Conservation (phyloP, 1,140 invertebrate genomes). For the Heliconius himera region DNA sequence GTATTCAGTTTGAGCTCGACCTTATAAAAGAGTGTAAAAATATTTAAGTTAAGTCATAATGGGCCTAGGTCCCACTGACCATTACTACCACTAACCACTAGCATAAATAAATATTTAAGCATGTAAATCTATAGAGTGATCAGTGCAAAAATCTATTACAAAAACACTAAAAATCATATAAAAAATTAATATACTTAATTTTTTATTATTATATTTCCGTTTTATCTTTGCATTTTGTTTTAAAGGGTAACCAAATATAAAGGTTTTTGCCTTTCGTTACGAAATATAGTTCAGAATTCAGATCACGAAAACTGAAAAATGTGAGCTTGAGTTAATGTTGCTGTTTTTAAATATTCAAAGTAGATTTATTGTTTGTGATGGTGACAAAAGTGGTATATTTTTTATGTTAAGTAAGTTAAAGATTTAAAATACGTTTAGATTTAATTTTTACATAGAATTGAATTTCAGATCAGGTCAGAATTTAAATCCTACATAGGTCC, state of each 20-base stretch:
- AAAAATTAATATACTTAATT: too few relatives aligned
- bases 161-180: background rate
- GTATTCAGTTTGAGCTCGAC: too few relatives aligned
- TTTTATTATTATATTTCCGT: too few relatives aligned
- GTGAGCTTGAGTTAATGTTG: conserved; percentile 68
- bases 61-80: too few relatives aligned
- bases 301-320: conserved; percentile 62
- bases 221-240: conserved; percentile 32
- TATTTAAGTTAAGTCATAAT: too few relatives aligned
- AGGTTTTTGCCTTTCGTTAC: conserved; percentile 41
- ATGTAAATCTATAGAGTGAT: background rate
- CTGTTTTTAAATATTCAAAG: conserved; percentile 77
- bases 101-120: background rate
- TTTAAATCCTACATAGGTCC: too few relatives aligned
- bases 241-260: conserved; percentile 76
- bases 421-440: too few relatives aligned
- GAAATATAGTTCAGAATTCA: conserved; percentile 69
- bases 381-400: conserved; percentile 58
- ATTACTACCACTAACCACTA: too few relatives aligned
- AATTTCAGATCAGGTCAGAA: too few relatives aligned
- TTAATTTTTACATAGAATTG: too few relatives aligned
- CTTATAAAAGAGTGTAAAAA: too few relatives aligned
- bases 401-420: background rate
- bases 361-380: conserved; percentile 68
- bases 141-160: too few relatives aligned